Conservation (phyloP, 2,113 vertebrate species). For the Pseudorectes ferrugineus region DNA sequence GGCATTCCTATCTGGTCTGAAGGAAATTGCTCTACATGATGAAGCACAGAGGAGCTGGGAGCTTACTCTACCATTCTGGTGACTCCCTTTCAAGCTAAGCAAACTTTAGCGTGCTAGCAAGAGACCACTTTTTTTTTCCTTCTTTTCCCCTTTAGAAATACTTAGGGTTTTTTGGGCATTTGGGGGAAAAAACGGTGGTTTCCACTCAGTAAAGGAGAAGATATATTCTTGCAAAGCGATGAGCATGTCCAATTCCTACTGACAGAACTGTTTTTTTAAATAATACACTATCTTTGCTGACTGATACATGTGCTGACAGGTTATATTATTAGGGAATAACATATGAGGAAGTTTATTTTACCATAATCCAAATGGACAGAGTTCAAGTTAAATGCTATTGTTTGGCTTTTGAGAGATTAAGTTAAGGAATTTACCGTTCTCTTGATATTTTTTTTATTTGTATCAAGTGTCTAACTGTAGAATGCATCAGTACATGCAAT, state of each 20-base stretch:
- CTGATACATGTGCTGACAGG: background rate
- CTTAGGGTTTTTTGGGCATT: background rate
- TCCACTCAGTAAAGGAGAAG: background rate
- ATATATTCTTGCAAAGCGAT: background rate
- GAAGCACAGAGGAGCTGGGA: background rate
- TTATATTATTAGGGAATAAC: conserved; percentile 3
- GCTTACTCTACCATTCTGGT: background rate
- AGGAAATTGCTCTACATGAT: background rate
- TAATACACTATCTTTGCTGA: background rate
- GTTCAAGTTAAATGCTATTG: conserved; percentile 9
- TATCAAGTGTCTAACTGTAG: background rate
- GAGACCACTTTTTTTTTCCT: background rate
- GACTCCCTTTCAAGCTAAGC: background rate
- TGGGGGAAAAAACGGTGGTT: background rate
- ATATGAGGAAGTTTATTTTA: conserved; percentile 10
- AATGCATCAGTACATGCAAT: background rate
- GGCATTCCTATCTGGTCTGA: background rate
- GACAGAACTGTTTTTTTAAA: background rate
- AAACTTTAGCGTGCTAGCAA: background rate
- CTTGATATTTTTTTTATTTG: background rate
- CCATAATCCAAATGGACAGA: background rate
- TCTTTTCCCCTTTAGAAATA: background rate
- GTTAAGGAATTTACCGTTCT: background rate
- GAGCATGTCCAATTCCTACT: background rate
- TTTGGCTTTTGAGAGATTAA: background rate